A percentile compares a stretch with the other conserved stretches of the same genome.
phyloP scores from a whole-genome alignment of 2,888 invertebrate species.

The Dicycla oo region DNA sequence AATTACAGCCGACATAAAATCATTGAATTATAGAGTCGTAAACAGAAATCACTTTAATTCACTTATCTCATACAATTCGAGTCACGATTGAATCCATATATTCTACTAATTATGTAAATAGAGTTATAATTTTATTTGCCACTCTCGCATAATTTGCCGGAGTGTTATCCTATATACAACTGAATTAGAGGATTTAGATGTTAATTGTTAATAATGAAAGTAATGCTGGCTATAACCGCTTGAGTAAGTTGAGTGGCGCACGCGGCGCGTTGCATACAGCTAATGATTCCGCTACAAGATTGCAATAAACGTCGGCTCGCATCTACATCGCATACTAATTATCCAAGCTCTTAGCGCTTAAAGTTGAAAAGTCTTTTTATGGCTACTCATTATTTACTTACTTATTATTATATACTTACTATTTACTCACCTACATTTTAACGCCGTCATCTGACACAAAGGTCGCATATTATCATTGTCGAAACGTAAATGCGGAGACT shows the following conservation, averaged over 20 bases:
- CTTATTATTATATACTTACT: no score
- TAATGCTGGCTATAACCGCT: constrained; percentile 63
- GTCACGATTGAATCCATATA: constrained; percentile 42
- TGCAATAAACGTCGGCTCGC: constrained; percentile 78
- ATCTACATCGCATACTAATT: constrained; percentile 84
- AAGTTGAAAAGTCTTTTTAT: constrained; percentile 71
- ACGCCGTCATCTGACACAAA: constrained; percentile 53
- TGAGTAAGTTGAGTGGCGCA: constrained; percentile 53
- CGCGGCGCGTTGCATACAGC: constrained; percentile 67
- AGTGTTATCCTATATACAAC: constrained; percentile 41
- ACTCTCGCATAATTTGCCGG: constrained; percentile 48
- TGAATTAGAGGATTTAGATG: constrained; percentile 65
- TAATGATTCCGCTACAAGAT: constrained; percentile 73
- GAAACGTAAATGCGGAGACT: no score
- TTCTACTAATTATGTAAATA: constrained; percentile 61
- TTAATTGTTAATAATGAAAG: constrained; percentile 69
- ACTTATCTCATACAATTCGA: constrained; percentile 48
- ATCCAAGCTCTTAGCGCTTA: constrained; percentile 71
- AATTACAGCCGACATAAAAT: constrained; percentile 23
- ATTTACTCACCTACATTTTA: constrained; percentile 63
- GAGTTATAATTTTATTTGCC: constrained; percentile 58
- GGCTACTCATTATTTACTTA: constrained; percentile 66
- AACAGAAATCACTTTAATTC: constrained; percentile 47
- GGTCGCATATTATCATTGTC: constrained; percentile 61
- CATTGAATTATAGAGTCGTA: constrained; percentile 28